These are phyloP conservation scores for Monoplex corrugatus DNA, from an alignment of 2,888 invertebrate species.

Conservation along the genomic window DNA sequence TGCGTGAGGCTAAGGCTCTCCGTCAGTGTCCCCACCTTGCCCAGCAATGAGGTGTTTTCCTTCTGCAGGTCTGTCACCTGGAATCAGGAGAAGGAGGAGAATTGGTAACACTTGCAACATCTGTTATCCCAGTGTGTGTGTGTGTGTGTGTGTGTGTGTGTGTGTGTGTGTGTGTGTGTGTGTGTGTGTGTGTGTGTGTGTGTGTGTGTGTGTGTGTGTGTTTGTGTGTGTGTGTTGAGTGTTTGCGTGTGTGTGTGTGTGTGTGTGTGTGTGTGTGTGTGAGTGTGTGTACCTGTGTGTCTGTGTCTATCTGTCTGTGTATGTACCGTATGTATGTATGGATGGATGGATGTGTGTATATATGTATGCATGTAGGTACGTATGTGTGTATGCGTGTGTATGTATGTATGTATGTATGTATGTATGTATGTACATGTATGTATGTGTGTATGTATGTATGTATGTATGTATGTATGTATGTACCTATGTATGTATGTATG, in stretches of 20 bases:
- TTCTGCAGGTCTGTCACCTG: constrained; percentile 76
- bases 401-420: no score
- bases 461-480: no score
- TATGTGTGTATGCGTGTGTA: no score
- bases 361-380: no score
- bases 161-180: constrained; percentile 19
- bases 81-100: neutral
- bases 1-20: constrained; percentile 78
- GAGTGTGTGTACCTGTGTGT: neutral
- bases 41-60: constrained; percentile 79
- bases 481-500: no score
- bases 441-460: no score
- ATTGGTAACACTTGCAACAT: no score
- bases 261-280: neutral
- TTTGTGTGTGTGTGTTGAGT: constrained; percentile 25
- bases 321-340: no score
- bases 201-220: constrained; percentile 5
- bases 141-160: neutral
- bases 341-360: no score
- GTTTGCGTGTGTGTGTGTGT: neutral
- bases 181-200: constrained; percentile 17
- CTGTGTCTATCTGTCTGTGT: neutral
- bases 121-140: neutral
- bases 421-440: no score
- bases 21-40: constrained; percentile 76